Base-by-base conservation (phyloP, 2,888 invertebrate species). In the Drosophila robusta region DNA sequence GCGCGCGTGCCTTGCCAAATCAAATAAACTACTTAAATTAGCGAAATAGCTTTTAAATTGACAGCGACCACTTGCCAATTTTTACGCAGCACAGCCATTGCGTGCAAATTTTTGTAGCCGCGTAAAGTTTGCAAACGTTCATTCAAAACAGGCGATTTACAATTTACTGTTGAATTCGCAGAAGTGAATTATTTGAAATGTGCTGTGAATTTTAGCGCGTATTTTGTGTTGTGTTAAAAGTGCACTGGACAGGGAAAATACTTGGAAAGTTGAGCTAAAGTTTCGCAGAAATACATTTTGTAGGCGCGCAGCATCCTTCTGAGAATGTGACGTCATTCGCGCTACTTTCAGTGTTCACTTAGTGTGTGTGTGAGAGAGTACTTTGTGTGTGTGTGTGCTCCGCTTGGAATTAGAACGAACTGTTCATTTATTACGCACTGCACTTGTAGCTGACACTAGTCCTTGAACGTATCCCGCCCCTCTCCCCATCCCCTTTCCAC, bases 311-410 rank as follows among this genome's bases (percentile, higher is more conserved):
- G 84, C 82, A 82, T 82, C 82, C 80, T 75, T 70, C 45, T 66
- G 58, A 24, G 1, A 34, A 7, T 47, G 77, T 80, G 78, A 83
- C 83, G 85, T 83, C 83, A 83, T 85, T 71, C 42, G 75, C 68
- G 75, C 75, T 70, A 58, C 63, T 58, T 55, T 65, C 52, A 56
- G 50, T 68, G 67, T 68, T 58, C 74, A 79, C 75, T 73, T 63
- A 54, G 44, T 44, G 26, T 34, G 14, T 66, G 63, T 34, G 52
- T 44, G 45, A 18, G 52, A 16, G 64, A 50, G 57, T 47, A 56
- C 49, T 49, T 16, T 54, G 44, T 51, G 64, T 60, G 50, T 54
- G 49, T 58, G 58, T 44, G 50, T 45, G 41, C 29, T 9, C 29
- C 50, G 45, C 50, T 55, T 57, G 72, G 46, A 75, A 76, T 76